A percentile compares a stretch with the other conserved stretches of the same genome.
phyloP scores from a whole-genome alignment of 2,888 invertebrate genomes.

The Sminthurinus aureus region DNA sequence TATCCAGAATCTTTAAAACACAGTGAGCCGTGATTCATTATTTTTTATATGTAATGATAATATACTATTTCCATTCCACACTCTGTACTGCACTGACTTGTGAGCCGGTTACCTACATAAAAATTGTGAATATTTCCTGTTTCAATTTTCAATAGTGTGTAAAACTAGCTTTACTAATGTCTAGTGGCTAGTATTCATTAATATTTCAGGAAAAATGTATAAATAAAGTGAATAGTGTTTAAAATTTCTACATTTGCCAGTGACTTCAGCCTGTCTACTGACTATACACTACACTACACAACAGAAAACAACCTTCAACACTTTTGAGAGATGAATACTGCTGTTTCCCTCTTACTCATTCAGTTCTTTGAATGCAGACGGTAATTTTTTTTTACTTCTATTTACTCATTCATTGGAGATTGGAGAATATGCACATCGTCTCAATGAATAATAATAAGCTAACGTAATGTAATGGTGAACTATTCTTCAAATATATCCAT shows the following conservation, averaged over 20 bases:
- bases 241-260: neutral
- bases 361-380: neutral
- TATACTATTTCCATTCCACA: no score
- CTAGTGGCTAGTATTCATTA: no score
- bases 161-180: no score
- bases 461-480: no score
- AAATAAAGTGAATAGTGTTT: neutral
- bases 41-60: no score
- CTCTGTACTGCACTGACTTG: no score
- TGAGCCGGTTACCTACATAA: no score
- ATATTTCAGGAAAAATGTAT: neutral
- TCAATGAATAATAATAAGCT: neutral
- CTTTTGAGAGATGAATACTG: neutral
- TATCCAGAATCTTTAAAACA: no score
- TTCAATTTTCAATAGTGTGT: no score
- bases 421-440: neutral
- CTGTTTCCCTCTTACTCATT: neutral
- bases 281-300: neutral
- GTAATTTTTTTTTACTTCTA: neutral
- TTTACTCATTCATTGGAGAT: neutral
- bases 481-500: neutral
- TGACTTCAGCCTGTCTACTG: neutral
- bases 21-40: no score
- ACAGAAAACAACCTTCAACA: neutral
- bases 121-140: no score